A percentile compares a stretch with the other conserved stretches of the same genome.
Evolutionary conservation across 2,113 vertebrate species (phyloP).

Genomic region (Axis porcinus): DNA sequence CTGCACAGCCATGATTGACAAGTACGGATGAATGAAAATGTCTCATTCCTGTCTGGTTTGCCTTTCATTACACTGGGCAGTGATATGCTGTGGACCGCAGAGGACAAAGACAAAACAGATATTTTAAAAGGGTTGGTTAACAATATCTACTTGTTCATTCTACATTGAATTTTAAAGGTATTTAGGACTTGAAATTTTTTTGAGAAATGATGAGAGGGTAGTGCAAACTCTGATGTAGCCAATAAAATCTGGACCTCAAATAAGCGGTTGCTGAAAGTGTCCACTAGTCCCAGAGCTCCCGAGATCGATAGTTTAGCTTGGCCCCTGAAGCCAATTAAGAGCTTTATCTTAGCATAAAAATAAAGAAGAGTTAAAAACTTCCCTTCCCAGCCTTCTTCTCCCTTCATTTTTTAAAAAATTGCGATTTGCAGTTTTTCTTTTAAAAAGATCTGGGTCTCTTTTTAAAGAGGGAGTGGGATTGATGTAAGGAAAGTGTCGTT

Average conservation of each 20-base stretch:
- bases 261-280: not conserved
- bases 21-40: constrained; percentile 79
- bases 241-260: constrained; percentile 28
- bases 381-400: constrained; percentile 9
- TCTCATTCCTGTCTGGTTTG: constrained; percentile 76
- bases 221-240: constrained; percentile 17
- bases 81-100: constrained; percentile 74
- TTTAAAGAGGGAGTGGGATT: constrained; percentile 14
- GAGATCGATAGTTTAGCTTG: constrained; percentile 26
- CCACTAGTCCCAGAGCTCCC: not conserved
- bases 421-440: constrained; percentile 43
- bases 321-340: constrained; percentile 52
- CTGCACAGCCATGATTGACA: constrained; percentile 75
- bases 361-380: constrained; percentile 45
- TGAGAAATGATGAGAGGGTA: not conserved
- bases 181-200: constrained; percentile 55
- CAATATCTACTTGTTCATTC: constrained; percentile 59
- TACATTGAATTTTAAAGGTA: constrained; percentile 57
- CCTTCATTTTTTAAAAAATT: constrained; percentile 12
- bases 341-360: constrained; percentile 70
- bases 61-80: constrained; percentile 78
- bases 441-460: constrained; percentile 31
- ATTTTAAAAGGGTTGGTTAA: constrained; percentile 68
- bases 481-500: not conserved
- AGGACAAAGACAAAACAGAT: constrained; percentile 73